These are phyloP conservation scores for Pangasius djambal DNA, from an alignment of 2,797 vertebrate species.

Conservation along the genomic window DNA sequence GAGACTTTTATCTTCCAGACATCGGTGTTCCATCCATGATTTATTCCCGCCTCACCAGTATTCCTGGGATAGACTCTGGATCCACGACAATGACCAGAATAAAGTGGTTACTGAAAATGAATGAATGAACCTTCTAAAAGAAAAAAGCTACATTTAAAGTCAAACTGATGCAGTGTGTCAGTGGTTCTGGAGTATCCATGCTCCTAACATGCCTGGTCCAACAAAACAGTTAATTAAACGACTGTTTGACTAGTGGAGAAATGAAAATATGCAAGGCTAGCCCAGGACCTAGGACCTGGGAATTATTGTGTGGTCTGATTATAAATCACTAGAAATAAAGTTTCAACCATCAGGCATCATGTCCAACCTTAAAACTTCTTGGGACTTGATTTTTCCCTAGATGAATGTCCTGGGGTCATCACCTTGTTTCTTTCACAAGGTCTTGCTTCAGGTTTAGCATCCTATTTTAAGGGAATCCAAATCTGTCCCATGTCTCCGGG, in stretches of 20 bases:
- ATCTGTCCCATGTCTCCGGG: neutral
- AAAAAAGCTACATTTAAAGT: neutral
- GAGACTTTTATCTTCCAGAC: neutral
- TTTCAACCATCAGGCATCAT: neutral
- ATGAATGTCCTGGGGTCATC: neutral
- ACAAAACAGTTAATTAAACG: neutral
- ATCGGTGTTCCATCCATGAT: neutral
- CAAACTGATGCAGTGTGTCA: neutral
- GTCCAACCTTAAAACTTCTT: neutral
- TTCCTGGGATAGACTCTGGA: neutral
- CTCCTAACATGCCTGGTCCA: too few relatives aligned
- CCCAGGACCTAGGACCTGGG: neutral
- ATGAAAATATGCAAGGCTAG: neutral
- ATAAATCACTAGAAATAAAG: neutral
- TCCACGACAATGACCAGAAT: neutral
- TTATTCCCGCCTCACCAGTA: neutral
- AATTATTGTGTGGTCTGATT: neutral
- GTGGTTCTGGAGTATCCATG: neutral
- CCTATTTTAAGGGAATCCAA: neutral
- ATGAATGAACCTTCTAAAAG: neutral
- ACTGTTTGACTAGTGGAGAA: neutral
- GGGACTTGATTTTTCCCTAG: neutral
- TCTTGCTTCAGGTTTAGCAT: neutral
- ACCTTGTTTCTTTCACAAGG: neutral
- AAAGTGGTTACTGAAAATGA: neutral